Percentiles rank a stretch among this genome's conserved stretches.
Conservation (phyloP, 2,888 invertebrate species). For the Thumatha senex region DNA sequence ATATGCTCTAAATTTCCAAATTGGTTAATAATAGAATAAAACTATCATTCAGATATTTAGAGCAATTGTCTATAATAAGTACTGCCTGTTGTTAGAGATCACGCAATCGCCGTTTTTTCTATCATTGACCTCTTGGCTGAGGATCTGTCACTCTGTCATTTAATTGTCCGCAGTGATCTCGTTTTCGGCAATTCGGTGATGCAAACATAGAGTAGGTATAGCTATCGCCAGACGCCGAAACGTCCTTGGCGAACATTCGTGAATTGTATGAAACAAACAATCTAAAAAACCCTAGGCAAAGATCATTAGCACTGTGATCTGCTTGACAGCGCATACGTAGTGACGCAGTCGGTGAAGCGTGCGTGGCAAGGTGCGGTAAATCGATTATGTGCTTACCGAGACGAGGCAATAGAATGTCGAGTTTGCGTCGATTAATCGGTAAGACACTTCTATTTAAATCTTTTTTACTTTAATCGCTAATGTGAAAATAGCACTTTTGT, state of each 20-base stretch:
- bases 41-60: constrained; percentile 20
- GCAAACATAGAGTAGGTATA: no score
- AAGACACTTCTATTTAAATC: constrained; percentile 16
- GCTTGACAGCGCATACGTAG: constrained; percentile 32
- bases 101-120: background rate
- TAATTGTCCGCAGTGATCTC: constrained; percentile 5
- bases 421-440: constrained; percentile 18
- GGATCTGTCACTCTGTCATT: background rate
- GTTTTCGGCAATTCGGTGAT: no score
- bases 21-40: background rate
- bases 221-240: no score
- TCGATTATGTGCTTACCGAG: constrained; percentile 38
- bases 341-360: constrained; percentile 48
- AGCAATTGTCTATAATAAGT: constrained; percentile 3
- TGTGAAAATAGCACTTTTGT: constrained; percentile 4
- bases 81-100: background rate
- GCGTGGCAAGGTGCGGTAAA: constrained; percentile 44
- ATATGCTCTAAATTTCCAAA: background rate
- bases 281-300: constrained; percentile 29
- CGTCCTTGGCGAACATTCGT: constrained; percentile 6
- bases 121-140: constrained; percentile 11
- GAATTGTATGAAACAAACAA: constrained; percentile 12
- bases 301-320: constrained; percentile 29
- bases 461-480: constrained; percentile 2
- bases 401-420: constrained; percentile 25